Conservation (phyloP, 2,888 invertebrate species). For the Fragum fragum region DNA sequence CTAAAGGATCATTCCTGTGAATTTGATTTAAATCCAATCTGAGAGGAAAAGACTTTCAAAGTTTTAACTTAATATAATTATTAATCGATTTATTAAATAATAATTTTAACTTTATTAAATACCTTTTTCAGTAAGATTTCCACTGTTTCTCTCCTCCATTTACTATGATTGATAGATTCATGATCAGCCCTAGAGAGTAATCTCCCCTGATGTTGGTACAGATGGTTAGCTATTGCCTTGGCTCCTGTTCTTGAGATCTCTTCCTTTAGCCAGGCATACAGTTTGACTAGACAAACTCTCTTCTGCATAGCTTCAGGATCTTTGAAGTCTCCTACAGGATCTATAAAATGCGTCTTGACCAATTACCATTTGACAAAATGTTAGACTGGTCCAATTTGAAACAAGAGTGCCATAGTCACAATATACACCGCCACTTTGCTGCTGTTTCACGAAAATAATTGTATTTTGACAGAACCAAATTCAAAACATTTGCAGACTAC, state of each 20-base stretch:
- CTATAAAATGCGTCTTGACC: too few relatives aligned
- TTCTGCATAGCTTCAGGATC: conserved; percentile 34
- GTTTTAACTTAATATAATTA: too few relatives aligned
- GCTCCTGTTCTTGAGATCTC: conserved; percentile 60
- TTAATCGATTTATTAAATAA: too few relatives aligned
- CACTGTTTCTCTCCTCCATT: conserved; percentile 57
- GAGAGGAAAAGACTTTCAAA: too few relatives aligned
- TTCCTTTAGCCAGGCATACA: conserved; percentile 65
- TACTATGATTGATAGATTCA: conserved; percentile 58
- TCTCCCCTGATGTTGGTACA: conserved; percentile 46
- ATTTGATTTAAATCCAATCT: too few relatives aligned
- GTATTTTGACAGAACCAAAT: too few relatives aligned
- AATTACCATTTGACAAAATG: too few relatives aligned
- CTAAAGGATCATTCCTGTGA: too few relatives aligned
- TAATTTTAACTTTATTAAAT: background rate
- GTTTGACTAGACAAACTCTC: conserved; percentile 54
- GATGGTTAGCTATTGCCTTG: conserved; percentile 47
- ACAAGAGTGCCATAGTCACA: background rate
- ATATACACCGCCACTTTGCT: too few relatives aligned
- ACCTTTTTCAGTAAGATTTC: conserved; percentile 65
- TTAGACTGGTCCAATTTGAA: background rate
- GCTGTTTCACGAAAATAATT: too few relatives aligned
- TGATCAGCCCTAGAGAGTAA: conserved; percentile 47
- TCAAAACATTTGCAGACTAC: too few relatives aligned
- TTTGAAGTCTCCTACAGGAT: background rate